A percentile compares a stretch with the other conserved stretches of the same genome.
Conservation (phyloP, 2,113 vertebrate genomes). For the Pachypanchax playfairii region DNA sequence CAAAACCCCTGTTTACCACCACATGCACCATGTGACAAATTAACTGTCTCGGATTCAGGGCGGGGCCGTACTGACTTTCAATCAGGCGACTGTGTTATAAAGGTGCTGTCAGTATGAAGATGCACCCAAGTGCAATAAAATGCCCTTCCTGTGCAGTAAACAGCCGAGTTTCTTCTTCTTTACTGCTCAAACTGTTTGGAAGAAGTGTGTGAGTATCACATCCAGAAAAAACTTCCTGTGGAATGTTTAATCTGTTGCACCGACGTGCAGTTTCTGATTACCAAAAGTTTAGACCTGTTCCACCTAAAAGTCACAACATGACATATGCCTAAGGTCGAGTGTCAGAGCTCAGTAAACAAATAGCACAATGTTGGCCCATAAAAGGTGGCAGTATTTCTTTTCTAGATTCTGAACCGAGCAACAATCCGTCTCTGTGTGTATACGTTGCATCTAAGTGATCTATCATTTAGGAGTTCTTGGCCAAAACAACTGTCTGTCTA, state of each 20-base stretch:
- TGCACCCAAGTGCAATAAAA: not conserved
- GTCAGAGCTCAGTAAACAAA: not conserved
- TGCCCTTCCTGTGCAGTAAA: no score
- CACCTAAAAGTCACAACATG: not conserved
- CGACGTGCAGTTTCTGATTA: not conserved
- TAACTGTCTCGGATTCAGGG: slow-evolving; percentile 49
- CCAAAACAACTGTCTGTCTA: not conserved
- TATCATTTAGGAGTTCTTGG: not conserved
- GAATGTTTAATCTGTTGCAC: slow-evolving; percentile 9
- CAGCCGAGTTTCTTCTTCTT: no score
- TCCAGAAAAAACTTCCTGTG: slow-evolving; percentile 5
- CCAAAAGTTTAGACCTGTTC: not conserved
- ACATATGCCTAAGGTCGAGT: not conserved
- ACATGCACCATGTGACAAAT: slow-evolving; percentile 44
- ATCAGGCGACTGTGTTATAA: slow-evolving; percentile 29
- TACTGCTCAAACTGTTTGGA: no score
- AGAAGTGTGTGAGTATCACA: slow-evolving; percentile 20
- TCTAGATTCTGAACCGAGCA: not conserved
- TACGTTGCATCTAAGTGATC: not conserved
- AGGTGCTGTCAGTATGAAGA: slow-evolving; percentile 1
- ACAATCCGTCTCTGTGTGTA: not conserved
- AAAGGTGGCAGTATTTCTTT: not conserved
- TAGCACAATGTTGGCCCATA: not conserved
- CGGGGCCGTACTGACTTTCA: slow-evolving; percentile 28
- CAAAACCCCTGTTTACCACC: slow-evolving; percentile 49